phyloP scores from a whole-genome alignment of 1,140 invertebrate genomes.

The Calliphora vicina region DNA sequence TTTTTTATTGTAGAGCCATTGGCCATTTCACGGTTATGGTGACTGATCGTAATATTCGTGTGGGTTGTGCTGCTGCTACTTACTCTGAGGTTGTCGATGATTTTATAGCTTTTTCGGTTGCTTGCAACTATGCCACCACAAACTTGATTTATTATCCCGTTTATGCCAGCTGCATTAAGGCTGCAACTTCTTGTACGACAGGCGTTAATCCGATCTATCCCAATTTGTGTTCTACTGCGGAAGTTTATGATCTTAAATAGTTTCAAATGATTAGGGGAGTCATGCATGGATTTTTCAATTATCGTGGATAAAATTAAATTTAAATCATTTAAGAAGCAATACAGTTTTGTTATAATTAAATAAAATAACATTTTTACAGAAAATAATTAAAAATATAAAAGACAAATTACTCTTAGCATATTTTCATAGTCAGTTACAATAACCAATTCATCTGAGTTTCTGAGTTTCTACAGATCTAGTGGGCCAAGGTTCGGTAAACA shows the following conservation, averaged over 20 bases:
- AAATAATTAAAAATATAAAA: too few relatives aligned
- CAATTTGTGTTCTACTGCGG: constrained; percentile 37
- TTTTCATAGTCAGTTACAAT: too few relatives aligned
- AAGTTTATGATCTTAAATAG: neutral
- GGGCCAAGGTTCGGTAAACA: too few relatives aligned
- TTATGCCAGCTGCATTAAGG: constrained; percentile 39
- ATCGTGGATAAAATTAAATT: too few relatives aligned
- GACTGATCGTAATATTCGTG: constrained; percentile 49
- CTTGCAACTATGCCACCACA: constrained; percentile 45
- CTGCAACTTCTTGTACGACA: constrained; percentile 44
- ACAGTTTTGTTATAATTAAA: too few relatives aligned
- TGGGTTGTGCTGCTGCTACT: constrained; percentile 47
- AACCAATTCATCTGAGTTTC: too few relatives aligned
- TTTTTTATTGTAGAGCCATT: constrained; percentile 45
- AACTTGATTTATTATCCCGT: constrained; percentile 51
- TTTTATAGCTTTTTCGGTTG: constrained; percentile 24
- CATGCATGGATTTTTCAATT: too few relatives aligned
- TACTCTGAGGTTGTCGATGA: neutral
- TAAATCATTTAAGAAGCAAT: too few relatives aligned
- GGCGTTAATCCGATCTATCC: constrained; percentile 46
- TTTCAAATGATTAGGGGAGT: too few relatives aligned
- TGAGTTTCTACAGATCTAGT: too few relatives aligned
- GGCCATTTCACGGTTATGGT: constrained; percentile 56
- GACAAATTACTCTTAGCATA: too few relatives aligned
- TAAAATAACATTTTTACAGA: too few relatives aligned